Evolutionary conservation across 2,113 vertebrate genomes (phyloP), one percentile per base, ranked within the genome.

Genomic region (Sciurus niger): DNA sequence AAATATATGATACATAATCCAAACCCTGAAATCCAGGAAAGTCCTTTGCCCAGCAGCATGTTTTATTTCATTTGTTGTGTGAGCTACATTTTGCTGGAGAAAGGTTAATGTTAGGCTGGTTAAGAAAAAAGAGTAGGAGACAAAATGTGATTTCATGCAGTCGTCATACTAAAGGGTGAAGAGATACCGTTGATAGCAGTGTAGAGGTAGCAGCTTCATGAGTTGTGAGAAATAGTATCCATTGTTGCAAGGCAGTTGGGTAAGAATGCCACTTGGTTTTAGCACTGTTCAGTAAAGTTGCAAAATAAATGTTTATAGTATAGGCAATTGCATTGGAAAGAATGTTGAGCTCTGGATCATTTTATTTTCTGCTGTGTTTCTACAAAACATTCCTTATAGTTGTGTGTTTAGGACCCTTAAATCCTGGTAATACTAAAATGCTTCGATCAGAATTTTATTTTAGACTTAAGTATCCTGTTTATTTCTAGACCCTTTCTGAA

Each of bases 401-500:
- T 93, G 51, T 86, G 46, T 94, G 25, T 88, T 73, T 79, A 89
- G 46, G 43, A 55, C 63, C 18, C 16, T 95, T 84, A 79, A 89
- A 46, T 72, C 16, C 78, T 77, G 17, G 24, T 80, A 58, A 95
- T 60, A n/a, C 63, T 70, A 48, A 96, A 95, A 74, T 90, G 40
- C 70, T 96, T 94, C 37, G 7, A 63, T 82, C 48, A 93, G 25
- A 95, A 84, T 95, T 95, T 72, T 95, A 63, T 94, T 96, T 92
- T 63, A 72, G n/a, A 63, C 46, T 43, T 85, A 67, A 88, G 43
- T 80, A 76, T 91, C 9, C 53, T 94, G 48, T 79, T 74, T 96
- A n/a, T 70, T 96, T 94, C 63, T 78, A 70, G 51, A 73, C 22
- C 18, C 8, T 84, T 88, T 89, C 37, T 89, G 28, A 34, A 55